These are phyloP conservation scores for Ecdyonurus torrentis DNA, from an alignment of 2,888 invertebrate species.

Conservation along the genomic window DNA sequence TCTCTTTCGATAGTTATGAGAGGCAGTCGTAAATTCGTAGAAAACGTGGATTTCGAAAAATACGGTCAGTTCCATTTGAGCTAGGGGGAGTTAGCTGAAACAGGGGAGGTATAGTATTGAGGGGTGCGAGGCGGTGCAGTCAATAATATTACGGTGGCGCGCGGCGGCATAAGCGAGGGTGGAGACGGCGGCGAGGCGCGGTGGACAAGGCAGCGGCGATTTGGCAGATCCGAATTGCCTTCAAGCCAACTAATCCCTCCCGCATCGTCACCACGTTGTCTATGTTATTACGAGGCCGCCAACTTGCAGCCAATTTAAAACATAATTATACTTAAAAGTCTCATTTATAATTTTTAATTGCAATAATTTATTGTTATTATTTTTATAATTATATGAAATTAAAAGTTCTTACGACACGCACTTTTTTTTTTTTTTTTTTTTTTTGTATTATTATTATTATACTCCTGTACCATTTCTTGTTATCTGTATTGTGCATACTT, in stretches of 20 bases:
- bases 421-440: too few relatives aligned
- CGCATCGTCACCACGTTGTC: not conserved
- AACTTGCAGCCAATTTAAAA: not conserved
- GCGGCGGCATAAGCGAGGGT: not conserved
- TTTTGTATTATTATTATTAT: not conserved
- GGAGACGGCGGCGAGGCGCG: too few relatives aligned
- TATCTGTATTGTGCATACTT: not conserved
- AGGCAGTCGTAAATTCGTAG: conserved; percentile 12
- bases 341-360: too few relatives aligned
- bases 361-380: too few relatives aligned
- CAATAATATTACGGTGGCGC: not conserved
- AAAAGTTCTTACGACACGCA: too few relatives aligned
- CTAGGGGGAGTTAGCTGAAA: not conserved
- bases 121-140: not conserved
- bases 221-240: not conserved
- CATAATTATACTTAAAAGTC: not conserved
- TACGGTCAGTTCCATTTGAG: conserved; percentile 12
- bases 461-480: too few relatives aligned
- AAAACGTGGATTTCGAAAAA: conserved; percentile 15
- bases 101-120: not conserved
- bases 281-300: not conserved
- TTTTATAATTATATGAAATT: too few relatives aligned
- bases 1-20: conserved; percentile 3
- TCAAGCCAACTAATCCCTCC: not conserved
- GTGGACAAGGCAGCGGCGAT: not conserved